Evolutionary conservation across 92 coral and sea anemone genomes (phyloP), one percentile per base, ranked within the genome.

Genomic region (Micromussa lordhowensis): DNA sequence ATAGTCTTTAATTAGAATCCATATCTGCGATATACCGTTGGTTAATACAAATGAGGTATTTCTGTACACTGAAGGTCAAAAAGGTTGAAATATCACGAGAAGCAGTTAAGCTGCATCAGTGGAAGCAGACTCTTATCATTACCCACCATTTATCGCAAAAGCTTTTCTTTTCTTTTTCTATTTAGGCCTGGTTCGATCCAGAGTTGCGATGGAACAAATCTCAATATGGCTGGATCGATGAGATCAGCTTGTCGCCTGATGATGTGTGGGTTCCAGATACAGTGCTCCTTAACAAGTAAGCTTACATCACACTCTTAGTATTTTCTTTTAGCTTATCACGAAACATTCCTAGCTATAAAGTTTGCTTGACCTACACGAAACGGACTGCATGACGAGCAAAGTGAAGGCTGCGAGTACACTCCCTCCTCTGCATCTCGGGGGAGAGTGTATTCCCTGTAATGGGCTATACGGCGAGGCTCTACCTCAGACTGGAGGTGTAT

Each of bases 241-340:
- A 96, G 79, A 78, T 96, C 71, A 92, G 87, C 40, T 80, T 96
- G 75, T 82, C 88, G 19, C 82, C 98, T 16, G 81, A 84, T 74
- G 91, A 90, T 6, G 91, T 96, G 26, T 96, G 99, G 99, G 96
- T 95, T 15, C 99, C 99, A 51, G 99, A 96, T 64, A 92, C 93
- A 40, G 98, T 96, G 4, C 86, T 96, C 10, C 93, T 93, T 15
- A 95, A 96, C 91, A 96, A 95, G 99, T 96, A 88, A 69, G 95
- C 81, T 13, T 24, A 7, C 28, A 17, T 44, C 51, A 44, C 51
- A 8, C 13, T 10, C 17, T 14, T n/a, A 17, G 3, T 31, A 36
- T 3, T 5, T 34, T 3, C 44, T 21, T 21, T 36, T 34, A 21
- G 24, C 10, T 70, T 21, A 2, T 29, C 1, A 15, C 15, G 29